phyloP scores from a whole-genome alignment of 2,113 vertebrate genomes.

The Gobio gobio region DNA sequence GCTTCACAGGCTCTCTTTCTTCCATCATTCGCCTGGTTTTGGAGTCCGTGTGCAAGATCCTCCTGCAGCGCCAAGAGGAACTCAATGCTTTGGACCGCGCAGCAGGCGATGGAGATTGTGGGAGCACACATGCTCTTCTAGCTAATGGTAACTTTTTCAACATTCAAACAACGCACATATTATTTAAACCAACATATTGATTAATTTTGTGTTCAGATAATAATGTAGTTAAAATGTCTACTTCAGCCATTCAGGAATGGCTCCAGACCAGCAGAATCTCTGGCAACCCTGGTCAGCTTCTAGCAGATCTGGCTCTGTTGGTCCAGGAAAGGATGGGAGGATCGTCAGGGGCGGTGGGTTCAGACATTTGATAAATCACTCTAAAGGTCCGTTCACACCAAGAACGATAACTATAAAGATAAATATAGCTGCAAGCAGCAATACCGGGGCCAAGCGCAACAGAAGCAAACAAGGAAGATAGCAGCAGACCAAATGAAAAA shows the following conservation, averaged over 20 bases:
- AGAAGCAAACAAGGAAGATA: too few species aligned
- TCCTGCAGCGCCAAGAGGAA: slow-evolving; percentile 79
- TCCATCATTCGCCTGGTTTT: slow-evolving; percentile 64
- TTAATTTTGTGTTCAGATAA: not conserved
- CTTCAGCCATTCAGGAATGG: slow-evolving; percentile 86
- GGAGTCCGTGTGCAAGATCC: slow-evolving; percentile 75
- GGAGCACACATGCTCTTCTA: slow-evolving; percentile 86
- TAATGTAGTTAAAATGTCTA: not conserved
- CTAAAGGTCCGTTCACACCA: not conserved
- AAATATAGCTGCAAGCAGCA: too few species aligned
- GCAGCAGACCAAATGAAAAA: too few species aligned
- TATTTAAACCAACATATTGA: not conserved
- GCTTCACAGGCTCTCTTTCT: slow-evolving; percentile 65
- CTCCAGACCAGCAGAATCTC: slow-evolving; percentile 71
- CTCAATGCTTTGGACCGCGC: slow-evolving; percentile 90
- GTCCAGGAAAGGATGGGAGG: slow-evolving; percentile 93
- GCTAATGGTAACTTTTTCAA: slow-evolving; percentile 78
- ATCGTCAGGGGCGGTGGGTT: slow-evolving; percentile 86
- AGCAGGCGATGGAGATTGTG: slow-evolving; percentile 91
- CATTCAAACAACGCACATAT: not conserved
- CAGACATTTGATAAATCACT: not conserved
- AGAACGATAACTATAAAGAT: too few species aligned
- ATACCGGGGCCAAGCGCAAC: too few species aligned
- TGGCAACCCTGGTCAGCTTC: slow-evolving; percentile 73
- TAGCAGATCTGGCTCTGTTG: slow-evolving; percentile 79